A percentile compares a stretch with the other conserved stretches of the same genome.
phyloP scores from a whole-genome alignment of 2,113 vertebrate species.

The Emberiza fucata region DNA sequence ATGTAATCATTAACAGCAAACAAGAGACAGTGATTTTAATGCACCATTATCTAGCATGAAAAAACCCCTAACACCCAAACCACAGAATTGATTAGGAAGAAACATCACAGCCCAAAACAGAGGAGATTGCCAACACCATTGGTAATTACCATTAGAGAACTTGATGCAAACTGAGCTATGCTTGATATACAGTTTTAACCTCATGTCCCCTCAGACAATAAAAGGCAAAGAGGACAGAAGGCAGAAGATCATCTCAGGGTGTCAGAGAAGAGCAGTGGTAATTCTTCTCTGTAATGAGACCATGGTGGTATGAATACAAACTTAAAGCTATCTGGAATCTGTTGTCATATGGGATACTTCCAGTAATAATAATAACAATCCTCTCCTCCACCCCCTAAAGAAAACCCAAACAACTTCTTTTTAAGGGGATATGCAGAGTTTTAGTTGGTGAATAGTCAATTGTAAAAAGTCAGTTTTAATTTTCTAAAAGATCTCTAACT shows the following conservation, averaged over 20 bases:
- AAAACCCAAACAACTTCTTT: not conserved
- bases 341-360: not conserved
- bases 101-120: not conserved
- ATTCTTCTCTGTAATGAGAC: not conserved
- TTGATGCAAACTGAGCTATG: not conserved
- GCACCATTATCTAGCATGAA: not conserved
- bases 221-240: not conserved
- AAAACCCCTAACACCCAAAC: accelerated
- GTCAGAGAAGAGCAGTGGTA: not conserved
- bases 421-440: not conserved
- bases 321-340: not conserved
- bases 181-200: not conserved
- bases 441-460: not conserved
- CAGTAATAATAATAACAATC: not conserved
- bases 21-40: not conserved
- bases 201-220: not conserved
- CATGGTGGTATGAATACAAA: not conserved
- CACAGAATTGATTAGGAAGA: not conserved
- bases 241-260: not conserved
- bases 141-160: not conserved
- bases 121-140: not conserved
- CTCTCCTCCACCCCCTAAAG: not conserved
- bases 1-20: not conserved
- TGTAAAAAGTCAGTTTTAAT: not conserved
- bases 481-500: not conserved